Conservation (phyloP, 1,140 invertebrate genomes). For the Littorina saxatilis region DNA sequence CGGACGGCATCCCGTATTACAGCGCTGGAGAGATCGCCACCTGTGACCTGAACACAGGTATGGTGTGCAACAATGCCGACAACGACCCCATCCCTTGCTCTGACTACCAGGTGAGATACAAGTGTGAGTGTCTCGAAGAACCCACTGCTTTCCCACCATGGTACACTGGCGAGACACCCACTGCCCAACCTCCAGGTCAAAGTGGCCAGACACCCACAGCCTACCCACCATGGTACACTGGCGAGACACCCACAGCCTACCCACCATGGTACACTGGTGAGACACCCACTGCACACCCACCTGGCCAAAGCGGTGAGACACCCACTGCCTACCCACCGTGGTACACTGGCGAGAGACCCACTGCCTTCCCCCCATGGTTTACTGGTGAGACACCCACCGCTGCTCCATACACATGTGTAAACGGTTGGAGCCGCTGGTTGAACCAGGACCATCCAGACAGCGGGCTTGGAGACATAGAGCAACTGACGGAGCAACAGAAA, state of each 20-base stretch:
- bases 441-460: conserved; percentile 60
- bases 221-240: conserved; percentile 16
- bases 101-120: conserved; percentile 70
- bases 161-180: not conserved
- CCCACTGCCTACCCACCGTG: conserved; percentile 23
- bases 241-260: conserved; percentile 4
- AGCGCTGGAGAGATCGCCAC: conserved; percentile 18
- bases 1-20: conserved; percentile 13
- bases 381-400: conserved; percentile 23
- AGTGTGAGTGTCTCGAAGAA: conserved; percentile 62
- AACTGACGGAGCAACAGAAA: conserved; percentile 41
- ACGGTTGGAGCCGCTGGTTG: conserved; percentile 59
- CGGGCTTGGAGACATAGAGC: conserved; percentile 58
- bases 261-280: conserved; percentile 11
- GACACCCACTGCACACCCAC: conserved; percentile 22
- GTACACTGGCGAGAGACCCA: conserved; percentile 10
- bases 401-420: conserved; percentile 43
- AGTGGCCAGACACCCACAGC: not conserved
- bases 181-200: not conserved
- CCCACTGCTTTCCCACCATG: not conserved
- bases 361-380: conserved; percentile 4
- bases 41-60: conserved; percentile 37
- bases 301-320: not conserved
- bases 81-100: conserved; percentile 54
- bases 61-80: conserved; percentile 39